Evolutionary conservation across 2,113 vertebrate genomes (phyloP), one percentile per base, ranked within the genome.

Genomic region (Pogona vitticeps): DNA sequence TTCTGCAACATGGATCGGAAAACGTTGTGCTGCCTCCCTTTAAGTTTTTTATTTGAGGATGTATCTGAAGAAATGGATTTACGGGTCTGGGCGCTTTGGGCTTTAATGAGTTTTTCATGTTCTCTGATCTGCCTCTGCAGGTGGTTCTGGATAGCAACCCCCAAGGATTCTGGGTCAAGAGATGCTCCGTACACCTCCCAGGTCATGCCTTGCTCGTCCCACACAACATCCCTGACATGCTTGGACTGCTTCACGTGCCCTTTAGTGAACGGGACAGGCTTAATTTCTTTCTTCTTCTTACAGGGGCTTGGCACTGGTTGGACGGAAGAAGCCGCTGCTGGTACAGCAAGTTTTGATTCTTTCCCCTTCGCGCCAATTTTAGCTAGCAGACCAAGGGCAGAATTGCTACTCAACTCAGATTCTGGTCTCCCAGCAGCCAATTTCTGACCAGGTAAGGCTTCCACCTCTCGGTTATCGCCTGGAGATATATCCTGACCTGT

Each of bases 191-290:
- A 99, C 75, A 99, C 98, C 90, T 99, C 99, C 99, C 99, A 99
- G 0, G 99, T 99, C 99, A 99, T 99, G 81, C 99, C 99, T 89
- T 99, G 98, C 84, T 99, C 99, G 0, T 99, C 99, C 99, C 99
- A 99, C 70, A 98, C 95, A 0, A 99, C 99, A 38, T 99, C 98
- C 3, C 98, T 96, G 84, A 99, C 87, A 0, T 95, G 95, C 88
- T 98, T 98, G 82, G 96, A 94, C 82, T 95, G 97, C 61, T 97
- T 96, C 90, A 97, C 76, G 12, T 95, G 94, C 91, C 90, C 88
- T 95, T 93, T 95, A 0, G 97, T 82, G 9, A 97, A 94, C 0
- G 83, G 26, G 9, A 97, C 94, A 1, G 83, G 26, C 13, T 92
- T 76, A 28, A 93, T 77, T 46, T 90, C 94, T 90, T 95, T 94